These are phyloP conservation scores for Odocoileus virginianus DNA, from an alignment of 2,113 vertebrate species.

Conservation along the genomic window DNA sequence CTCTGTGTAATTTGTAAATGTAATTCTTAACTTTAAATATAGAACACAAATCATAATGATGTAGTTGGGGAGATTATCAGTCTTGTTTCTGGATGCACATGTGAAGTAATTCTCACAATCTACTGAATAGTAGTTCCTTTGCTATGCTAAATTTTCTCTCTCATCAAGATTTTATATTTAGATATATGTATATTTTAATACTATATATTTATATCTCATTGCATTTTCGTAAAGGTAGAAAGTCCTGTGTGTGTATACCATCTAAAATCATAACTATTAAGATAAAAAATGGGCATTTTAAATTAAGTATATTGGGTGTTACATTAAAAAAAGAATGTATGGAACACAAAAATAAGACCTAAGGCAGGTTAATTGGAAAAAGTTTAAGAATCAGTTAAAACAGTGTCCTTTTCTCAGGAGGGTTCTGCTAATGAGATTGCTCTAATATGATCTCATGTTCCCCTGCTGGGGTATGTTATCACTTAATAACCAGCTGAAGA, in stretches of 20 bases:
- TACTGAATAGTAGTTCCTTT: background rate
- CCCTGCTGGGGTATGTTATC: background rate
- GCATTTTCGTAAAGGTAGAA: background rate
- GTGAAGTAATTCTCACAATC: background rate
- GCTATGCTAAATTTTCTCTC: background rate
- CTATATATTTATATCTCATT: background rate
- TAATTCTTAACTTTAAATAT: background rate
- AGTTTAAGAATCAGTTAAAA: background rate
- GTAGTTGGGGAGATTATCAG: background rate
- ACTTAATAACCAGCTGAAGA: background rate
- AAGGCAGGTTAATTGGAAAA: background rate
- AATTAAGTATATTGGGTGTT: background rate
- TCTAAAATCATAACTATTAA: background rate
- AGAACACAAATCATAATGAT: background rate
- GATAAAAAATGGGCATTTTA: background rate
- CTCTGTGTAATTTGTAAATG: background rate
- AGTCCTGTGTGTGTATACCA: background rate
- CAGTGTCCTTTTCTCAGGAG: background rate
- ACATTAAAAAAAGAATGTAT: background rate
- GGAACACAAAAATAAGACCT: background rate
- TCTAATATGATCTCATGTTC: background rate
- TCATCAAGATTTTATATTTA: background rate
- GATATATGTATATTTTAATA: background rate
- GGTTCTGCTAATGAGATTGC: background rate
- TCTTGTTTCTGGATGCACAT: background rate